These are phyloP conservation scores for Formica selysi DNA, from an alignment of 1,140 invertebrate genomes.

Conservation along the genomic window DNA sequence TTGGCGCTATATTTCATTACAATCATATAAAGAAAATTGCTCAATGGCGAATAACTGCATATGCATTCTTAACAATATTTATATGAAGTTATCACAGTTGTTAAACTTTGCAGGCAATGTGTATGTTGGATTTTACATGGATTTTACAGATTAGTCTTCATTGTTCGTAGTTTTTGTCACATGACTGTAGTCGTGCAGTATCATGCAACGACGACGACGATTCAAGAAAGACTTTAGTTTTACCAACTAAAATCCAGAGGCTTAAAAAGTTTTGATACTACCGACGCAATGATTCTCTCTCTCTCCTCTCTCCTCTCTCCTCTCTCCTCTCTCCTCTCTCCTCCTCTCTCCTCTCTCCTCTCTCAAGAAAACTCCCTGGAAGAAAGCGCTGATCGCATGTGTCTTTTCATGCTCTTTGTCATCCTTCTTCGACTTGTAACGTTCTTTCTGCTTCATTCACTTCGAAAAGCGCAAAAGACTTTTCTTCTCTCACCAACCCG, in stretches of 20 bases:
- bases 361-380: not conserved
- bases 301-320: not conserved
- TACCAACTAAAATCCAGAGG: conserved; percentile 55
- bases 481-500: not conserved
- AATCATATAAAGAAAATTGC: conserved; percentile 16
- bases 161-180: not conserved
- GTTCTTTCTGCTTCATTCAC: conserved; percentile 9
- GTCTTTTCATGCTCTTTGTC: conserved; percentile 18
- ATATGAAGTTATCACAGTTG: not conserved
- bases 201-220: conserved; percentile 2
- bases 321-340: not conserved
- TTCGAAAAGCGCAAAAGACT: not conserved
- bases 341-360: not conserved
- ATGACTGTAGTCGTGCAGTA: not conserved
- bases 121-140: not conserved
- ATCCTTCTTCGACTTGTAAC: not conserved
- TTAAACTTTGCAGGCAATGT: not conserved
- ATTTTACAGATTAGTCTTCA: not conserved
- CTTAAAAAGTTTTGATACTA: conserved; percentile 60
- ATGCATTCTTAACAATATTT: conserved; percentile 39
- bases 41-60: not conserved
- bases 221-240: conserved; percentile 42
- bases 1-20: conserved; percentile 13
- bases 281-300: not conserved
- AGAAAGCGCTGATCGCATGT: conserved; percentile 47